phyloP scores from a whole-genome alignment of 2,113 vertebrate genomes.

The Acrocephalus arundinaceus region DNA sequence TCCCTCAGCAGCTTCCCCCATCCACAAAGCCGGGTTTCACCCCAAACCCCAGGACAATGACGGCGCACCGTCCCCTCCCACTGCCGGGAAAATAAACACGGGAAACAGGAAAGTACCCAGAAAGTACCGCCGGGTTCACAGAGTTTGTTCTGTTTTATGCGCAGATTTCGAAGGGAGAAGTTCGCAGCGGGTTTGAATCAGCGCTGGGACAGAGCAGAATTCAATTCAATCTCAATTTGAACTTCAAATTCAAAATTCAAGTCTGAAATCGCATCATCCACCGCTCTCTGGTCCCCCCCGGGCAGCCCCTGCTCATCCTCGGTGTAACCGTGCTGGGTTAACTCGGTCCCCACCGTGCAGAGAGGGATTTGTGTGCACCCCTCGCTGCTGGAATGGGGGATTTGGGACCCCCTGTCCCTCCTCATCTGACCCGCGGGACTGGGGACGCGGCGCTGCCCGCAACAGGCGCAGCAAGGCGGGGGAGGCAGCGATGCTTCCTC shows the following conservation, averaged over 20 bases:
- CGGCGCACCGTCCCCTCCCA: accelerated
- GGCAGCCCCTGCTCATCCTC: background rate
- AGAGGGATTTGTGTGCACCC: background rate
- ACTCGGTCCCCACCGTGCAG: accelerated
- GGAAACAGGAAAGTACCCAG: background rate
- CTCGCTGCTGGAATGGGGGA: background rate
- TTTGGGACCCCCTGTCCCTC: background rate
- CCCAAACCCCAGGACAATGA: background rate
- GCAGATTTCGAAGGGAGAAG: background rate
- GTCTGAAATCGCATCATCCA: background rate
- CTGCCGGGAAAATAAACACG: background rate
- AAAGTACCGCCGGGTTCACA: background rate
- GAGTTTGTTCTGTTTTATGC: background rate
- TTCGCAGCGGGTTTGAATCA: accelerated
- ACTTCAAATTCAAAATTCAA: background rate
- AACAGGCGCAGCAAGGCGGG: accelerated
- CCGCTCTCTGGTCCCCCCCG: background rate
- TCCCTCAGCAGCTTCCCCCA: background rate
- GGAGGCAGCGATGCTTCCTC: background rate
- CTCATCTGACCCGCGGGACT: accelerated
- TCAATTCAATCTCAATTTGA: background rate
- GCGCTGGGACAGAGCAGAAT: background rate
- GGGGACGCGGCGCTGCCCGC: accelerated
- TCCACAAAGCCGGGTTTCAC: background rate
- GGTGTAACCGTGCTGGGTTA: background rate